Evolutionary conservation across 2,113 vertebrate genomes (phyloP).

Genomic region (Piliocolobus tephrosceles): DNA sequence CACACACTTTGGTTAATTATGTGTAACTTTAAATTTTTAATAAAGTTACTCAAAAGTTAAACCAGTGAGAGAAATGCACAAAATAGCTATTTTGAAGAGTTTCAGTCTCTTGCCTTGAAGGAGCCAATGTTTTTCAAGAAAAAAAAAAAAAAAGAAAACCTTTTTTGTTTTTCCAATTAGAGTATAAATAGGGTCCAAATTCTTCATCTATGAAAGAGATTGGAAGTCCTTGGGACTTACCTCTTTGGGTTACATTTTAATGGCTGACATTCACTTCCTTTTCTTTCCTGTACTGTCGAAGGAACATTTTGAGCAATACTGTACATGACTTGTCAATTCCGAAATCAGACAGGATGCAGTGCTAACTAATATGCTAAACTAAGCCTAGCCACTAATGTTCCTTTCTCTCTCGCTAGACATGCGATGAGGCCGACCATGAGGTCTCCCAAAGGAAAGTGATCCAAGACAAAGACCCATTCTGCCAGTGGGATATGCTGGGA

Average conservation of each 20-base stretch:
- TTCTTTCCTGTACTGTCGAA: neutral
- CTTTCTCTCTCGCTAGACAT: constrained; percentile 30
- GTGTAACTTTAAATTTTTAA: neutral
- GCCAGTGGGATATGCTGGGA: constrained; percentile 51
- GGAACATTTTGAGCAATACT: constrained; percentile 42
- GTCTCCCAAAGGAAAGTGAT: constrained; percentile 57
- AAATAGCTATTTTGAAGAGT: neutral
- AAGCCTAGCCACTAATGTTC: neutral
- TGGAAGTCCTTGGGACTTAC: neutral
- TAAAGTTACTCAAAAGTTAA: neutral
- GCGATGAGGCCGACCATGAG: constrained; percentile 17
- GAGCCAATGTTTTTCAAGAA: neutral
- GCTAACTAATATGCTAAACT: constrained; percentile 31
- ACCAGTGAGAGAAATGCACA: neutral
- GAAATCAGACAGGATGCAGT: constrained; percentile 30
- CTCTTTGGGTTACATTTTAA: constrained; percentile 15
- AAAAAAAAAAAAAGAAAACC: fast-evolving
- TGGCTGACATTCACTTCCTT: neutral
- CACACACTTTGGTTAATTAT: neutral
- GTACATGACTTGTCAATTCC: constrained; percentile 29
- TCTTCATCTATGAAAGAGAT: neutral
- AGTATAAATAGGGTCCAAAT: neutral
- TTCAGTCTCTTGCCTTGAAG: neutral
- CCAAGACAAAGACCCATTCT: constrained; percentile 70
- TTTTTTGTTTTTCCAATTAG: neutral